A percentile compares a stretch with the other conserved stretches of the same genome.
phyloP scores from a whole-genome alignment of 37 sponge, comb jelly and placozoan species.

The Geodia barretti region DNA sequence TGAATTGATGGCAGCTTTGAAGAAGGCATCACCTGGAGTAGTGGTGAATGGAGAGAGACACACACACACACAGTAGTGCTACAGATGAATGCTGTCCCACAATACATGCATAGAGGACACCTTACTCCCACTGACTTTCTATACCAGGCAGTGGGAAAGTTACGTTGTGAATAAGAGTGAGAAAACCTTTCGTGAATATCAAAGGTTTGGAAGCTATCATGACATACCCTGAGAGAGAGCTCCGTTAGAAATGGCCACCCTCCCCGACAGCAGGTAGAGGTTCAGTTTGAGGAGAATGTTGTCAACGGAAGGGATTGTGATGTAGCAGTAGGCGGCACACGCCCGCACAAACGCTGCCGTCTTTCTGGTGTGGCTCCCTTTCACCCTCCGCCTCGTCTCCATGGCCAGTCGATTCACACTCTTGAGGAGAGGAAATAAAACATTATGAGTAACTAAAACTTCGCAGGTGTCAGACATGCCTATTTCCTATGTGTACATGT shows the following conservation, averaged over 20 bases:
- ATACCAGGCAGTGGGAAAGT: too few relatives aligned
- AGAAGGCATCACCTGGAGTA: conserved; percentile 88
- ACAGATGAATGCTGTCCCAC: too few relatives aligned
- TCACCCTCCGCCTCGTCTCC: conserved; percentile 70
- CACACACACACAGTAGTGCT: background rate
- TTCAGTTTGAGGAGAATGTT: conserved; percentile 72
- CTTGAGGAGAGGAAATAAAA: too few relatives aligned
- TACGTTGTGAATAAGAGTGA: too few relatives aligned
- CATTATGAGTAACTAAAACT: too few relatives aligned
- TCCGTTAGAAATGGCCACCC: conserved; percentile 92
- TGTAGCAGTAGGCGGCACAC: conserved; percentile 95
- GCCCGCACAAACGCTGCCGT: conserved; percentile 95
- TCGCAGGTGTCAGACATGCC: too few relatives aligned
- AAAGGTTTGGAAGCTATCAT: background rate
- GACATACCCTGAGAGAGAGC: conserved; percentile 91
- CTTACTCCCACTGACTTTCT: too few relatives aligned
- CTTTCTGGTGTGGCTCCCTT: conserved; percentile 88
- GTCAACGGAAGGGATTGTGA: conserved; percentile 92
- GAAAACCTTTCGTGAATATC: too few relatives aligned
- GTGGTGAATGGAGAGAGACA: background rate
- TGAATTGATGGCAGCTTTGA: conserved; percentile 82
- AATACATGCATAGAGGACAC: too few relatives aligned
- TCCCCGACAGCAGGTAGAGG: conserved; percentile 87
- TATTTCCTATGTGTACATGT: too few relatives aligned
- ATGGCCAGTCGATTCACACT: conserved; percentile 85